A percentile compares a stretch with the other conserved stretches of the same genome.
Evolutionary conservation across 2,888 invertebrate species (phyloP).

Genomic region (Pyralis farinalis): DNA sequence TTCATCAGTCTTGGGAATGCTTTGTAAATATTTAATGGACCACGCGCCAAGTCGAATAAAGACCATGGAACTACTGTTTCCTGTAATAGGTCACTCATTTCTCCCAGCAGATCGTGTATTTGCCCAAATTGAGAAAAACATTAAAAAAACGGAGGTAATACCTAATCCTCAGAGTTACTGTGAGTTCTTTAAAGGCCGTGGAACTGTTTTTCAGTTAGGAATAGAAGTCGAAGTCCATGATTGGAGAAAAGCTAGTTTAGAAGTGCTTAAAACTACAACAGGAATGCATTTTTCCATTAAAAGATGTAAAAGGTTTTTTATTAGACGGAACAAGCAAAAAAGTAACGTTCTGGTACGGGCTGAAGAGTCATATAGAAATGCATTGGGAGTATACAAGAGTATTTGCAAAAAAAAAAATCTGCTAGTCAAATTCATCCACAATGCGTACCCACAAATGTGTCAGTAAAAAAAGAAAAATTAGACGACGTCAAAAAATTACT

Average conservation of each 20-base stretch:
- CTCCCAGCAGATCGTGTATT: constrained; percentile 24
- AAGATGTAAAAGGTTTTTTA: constrained; percentile 19
- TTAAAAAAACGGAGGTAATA: constrained; percentile 19
- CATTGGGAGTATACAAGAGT: too few relatives aligned
- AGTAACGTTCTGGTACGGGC: too few relatives aligned
- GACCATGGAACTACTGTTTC: constrained; percentile 21
- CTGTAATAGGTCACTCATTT: constrained; percentile 22
- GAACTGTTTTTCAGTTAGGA: constrained; percentile 16
- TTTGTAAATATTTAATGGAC: constrained; percentile 21
- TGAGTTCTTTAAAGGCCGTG: constrained; percentile 18
- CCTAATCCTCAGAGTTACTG: constrained; percentile 17
- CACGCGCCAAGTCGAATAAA: constrained; percentile 9
- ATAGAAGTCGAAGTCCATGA: constrained; percentile 19
- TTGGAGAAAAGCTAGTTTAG: constrained; percentile 18
- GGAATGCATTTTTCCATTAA: constrained; percentile 22
- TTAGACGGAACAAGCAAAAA: too few relatives aligned
- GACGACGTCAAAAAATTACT: too few relatives aligned
- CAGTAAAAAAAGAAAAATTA: too few relatives aligned
- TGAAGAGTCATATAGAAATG: too few relatives aligned
- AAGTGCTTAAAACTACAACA: constrained; percentile 21
- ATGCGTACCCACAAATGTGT: too few relatives aligned
- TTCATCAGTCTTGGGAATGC: constrained; percentile 23
- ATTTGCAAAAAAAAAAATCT: too few relatives aligned
- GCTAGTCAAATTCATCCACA: too few relatives aligned
- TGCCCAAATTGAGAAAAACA: constrained; percentile 21